Evolutionary conservation across 2,888 invertebrate genomes (phyloP), one percentile per base, ranked within the genome.

Genomic region (Zele albiditarsus): DNA sequence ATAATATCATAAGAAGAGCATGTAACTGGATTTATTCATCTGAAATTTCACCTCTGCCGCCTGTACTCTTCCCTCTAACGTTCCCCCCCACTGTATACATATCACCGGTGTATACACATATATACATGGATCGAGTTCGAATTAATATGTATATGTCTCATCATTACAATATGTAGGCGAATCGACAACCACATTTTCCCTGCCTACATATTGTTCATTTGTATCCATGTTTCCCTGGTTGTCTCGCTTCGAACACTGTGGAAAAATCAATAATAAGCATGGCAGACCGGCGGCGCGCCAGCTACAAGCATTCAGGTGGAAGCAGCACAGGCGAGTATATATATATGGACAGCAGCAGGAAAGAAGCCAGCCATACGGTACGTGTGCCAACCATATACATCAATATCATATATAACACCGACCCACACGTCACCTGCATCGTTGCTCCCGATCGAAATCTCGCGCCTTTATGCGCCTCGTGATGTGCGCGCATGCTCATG

Each of bases 261-360:
- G 86, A 87, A 88, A 88, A 88, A 88, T 88, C 88, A 87, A 88
- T 88, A 88, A 84, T 86, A 85, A 87, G 84, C 87, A 84, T 87
- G 85, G 86, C 81, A 74, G 77, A 76, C 75, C 84, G 85, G 83
- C 81, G 80, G 81, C 79, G 81, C 79, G 80, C 81, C 83, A 82
- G 83, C 84, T 82, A 80, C 83, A 81, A 81, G 81, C 83, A 83
- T 82, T 85, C 86, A 86, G 85, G 85, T 86, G 86, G 67, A 75
- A 67, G 71, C 66, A 60, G 71, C 66, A 62, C 31, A 71, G 63
- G 28, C 20, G 31, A 65, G 62, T 73, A 73, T 58, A 20, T 23
- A 57, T 25, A 33, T 16, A 31, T 2, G 12, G 33, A 71, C 65
- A 71, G 65, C 75, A 80, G 80, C 79, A 79, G 82, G 80, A 81